A percentile compares a stretch with the other conserved stretches of the same genome.
These are phyloP conservation scores for Isichthys henryi DNA, from an alignment of 2,113 vertebrate genomes.

Conservation along the genomic window DNA sequence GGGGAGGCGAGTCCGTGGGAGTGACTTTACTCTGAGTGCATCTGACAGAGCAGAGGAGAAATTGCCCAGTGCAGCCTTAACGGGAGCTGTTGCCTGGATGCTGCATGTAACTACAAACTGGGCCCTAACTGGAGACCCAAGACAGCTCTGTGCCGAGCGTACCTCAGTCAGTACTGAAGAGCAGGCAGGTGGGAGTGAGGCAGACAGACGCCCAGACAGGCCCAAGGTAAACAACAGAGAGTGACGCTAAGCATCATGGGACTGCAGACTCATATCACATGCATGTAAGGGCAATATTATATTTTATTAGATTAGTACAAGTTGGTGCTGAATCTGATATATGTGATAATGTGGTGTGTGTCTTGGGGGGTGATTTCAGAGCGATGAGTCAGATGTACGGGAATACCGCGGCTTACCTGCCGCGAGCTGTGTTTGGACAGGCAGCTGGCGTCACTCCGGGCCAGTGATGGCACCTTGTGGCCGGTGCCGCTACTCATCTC, in stretches of 20 bases:
- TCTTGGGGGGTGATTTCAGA: not conserved
- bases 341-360: not conserved
- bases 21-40: not conserved
- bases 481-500: not conserved
- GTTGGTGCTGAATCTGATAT: not conserved
- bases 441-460: not conserved
- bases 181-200: not conserved
- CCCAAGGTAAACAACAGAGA: not conserved
- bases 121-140: not conserved
- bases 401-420: conserved; percentile 54
- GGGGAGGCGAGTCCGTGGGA: not conserved
- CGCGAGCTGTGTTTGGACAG: conserved; percentile 71
- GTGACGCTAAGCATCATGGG: not conserved
- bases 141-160: not conserved
- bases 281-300: not conserved
- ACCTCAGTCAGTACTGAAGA: not conserved
- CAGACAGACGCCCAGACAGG: not conserved
- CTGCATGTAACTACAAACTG: not conserved
- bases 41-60: not conserved
- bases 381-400: not conserved
- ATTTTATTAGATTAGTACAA: not conserved
- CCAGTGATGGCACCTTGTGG: not conserved
- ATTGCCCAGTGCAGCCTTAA: not conserved
- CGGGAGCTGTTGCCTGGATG: not conserved
- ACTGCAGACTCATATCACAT: not conserved